These are phyloP conservation scores for Hafferia zeledoni DNA, from an alignment of 2,797 vertebrate species.

Conservation along the genomic window DNA sequence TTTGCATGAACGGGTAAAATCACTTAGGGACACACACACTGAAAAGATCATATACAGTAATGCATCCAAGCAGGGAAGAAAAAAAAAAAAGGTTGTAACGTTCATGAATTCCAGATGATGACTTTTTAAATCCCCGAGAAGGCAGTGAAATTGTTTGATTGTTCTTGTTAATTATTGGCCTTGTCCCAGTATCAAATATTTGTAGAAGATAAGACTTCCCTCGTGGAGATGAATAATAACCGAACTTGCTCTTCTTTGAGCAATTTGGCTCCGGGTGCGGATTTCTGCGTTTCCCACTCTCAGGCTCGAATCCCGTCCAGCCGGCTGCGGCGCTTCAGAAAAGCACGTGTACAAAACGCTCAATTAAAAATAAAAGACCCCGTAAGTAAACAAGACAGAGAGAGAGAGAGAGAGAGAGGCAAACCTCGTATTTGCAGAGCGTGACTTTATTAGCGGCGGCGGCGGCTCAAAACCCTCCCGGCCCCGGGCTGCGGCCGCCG, in stretches of 20 bases:
- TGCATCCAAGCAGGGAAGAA: not conserved
- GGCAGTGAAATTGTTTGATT: constrained; percentile 73
- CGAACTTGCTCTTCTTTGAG: constrained; percentile 55
- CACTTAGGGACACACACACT: constrained; percentile 36
- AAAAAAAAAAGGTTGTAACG: constrained; percentile 5
- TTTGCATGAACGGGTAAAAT: constrained; percentile 54
- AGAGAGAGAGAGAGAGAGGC: not conserved
- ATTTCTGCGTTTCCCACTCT: constrained; percentile 60
- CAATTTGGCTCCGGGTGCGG: constrained; percentile 47
- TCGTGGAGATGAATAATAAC: constrained; percentile 74
- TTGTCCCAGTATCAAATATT: constrained; percentile 75
- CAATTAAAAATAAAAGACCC: constrained; percentile 57
- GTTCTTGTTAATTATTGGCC: constrained; percentile 76
- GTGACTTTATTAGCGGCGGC: constrained; percentile 1
- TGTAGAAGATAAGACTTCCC: constrained; percentile 74
- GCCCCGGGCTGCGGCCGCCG: not conserved
- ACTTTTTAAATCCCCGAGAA: constrained; percentile 66
- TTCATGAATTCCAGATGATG: constrained; percentile 70
- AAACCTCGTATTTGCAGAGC: not conserved
- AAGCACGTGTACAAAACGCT: constrained; percentile 49
- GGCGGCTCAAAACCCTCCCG: not conserved
- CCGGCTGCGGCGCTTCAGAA: constrained; percentile 37
- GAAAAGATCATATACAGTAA: constrained; percentile 40
- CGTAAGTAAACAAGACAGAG: not conserved
- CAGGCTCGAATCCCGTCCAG: not conserved